These are phyloP conservation scores for Apantesis nais DNA, from an alignment of 2,888 invertebrate genomes.

Conservation along the genomic window DNA sequence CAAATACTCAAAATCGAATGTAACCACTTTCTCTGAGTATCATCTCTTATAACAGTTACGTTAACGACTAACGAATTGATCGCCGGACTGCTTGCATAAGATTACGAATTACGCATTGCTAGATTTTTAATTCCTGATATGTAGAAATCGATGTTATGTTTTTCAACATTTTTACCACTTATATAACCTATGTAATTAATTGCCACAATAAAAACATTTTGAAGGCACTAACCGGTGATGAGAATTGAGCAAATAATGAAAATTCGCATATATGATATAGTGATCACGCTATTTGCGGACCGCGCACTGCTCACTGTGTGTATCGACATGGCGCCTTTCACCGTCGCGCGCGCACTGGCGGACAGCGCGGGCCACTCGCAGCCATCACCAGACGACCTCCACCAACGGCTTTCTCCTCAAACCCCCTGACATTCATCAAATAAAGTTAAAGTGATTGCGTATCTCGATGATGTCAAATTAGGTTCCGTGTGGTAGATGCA, in stretches of 20 bases:
- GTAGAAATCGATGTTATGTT: slow-evolving; percentile 20
- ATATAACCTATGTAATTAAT: neutral
- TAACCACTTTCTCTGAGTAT: slow-evolving; percentile 67
- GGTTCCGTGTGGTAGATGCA: slow-evolving; percentile 30
- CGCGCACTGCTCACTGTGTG: slow-evolving; percentile 60
- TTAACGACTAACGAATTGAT: slow-evolving; percentile 66
- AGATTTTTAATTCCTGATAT: slow-evolving; percentile 46
- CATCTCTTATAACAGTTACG: slow-evolving; percentile 73
- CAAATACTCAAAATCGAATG: slow-evolving; percentile 31
- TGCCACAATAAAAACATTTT: slow-evolving; percentile 32
- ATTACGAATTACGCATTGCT: slow-evolving; percentile 58
- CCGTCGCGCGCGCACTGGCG: slow-evolving; percentile 79
- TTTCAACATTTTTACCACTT: slow-evolving; percentile 26
- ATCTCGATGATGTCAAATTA: slow-evolving; percentile 39
- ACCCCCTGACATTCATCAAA: slow-evolving; percentile 64
- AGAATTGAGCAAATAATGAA: slow-evolving; percentile 75
- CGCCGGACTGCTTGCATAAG: slow-evolving; percentile 74
- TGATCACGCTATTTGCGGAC: slow-evolving; percentile 64
- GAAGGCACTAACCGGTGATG: slow-evolving; percentile 72
- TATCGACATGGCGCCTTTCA: slow-evolving; percentile 80
- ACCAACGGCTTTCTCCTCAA: slow-evolving; percentile 76
- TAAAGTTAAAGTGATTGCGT: slow-evolving; percentile 49
- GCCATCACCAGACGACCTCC: slow-evolving; percentile 71
- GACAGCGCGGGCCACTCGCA: slow-evolving; percentile 44
- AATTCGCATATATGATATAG: slow-evolving; percentile 67